Base-by-base conservation (phyloP, 1,140 invertebrate species). In the Leptinotarsa texana region DNA sequence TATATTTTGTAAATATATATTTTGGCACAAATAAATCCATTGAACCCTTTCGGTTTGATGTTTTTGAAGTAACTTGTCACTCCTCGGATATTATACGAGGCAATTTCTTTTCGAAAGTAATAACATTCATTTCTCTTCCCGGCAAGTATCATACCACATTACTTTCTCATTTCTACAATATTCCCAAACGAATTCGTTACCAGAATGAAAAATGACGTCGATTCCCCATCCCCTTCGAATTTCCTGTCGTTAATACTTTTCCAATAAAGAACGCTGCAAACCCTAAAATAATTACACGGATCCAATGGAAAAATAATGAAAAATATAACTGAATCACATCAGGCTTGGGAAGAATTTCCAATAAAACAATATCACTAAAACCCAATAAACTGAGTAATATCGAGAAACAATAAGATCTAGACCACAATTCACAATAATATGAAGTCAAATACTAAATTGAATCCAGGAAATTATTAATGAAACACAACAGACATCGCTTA, bases 381-480 rank as follows among this genome's bases (percentile, higher is more conserved):
- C 77, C 81, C 80, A 83, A 83, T 83, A 81, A 81, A 73, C 75
- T 78, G 75, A 77, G 80, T 80, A 82, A 80, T 81, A 82, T 79
- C 77, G 76, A 76, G 76, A 78, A 80, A 82, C 76, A 79, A 82
- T 82, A 81, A 80, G 77, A 80, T 78, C 75, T 77, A 78, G 75
- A 79, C 73, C 57, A 71, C 78, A 81, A 81, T 83, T 70, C 57
- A 71, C 78, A 81, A 81, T 83, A 76, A 78, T 76, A 82, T 83
- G 76, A 81, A 82, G 78, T 81, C 80, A 83, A 83, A 82, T 81
- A 82, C 74, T 74, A 78, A 83, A 83, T 77, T 73, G 82, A 83
- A 82, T 81, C 79, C 77, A 75, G 80, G 79, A 83, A 81, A 83
- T 83, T 83, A 81, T 81, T 82, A 82, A 83, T 80, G 78, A 78